phyloP scores from a whole-genome alignment of 2,888 invertebrate species.

The Leptinotarsa rubiginosa region DNA sequence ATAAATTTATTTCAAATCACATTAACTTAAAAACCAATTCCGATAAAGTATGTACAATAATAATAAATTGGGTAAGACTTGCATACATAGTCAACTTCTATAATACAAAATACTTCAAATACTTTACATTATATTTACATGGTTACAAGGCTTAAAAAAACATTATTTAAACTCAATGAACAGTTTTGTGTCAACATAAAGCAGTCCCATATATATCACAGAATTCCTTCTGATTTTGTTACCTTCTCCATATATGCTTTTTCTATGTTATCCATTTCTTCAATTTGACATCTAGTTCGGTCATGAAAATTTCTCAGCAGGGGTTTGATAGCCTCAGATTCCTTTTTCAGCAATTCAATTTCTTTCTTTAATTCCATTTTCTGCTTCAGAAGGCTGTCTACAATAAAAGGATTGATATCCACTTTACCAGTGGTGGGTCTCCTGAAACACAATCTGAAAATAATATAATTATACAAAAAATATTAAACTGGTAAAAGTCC shows the following conservation, averaged over 20 bases:
- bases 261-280: slow-evolving; percentile 24
- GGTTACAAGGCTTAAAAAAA: no score
- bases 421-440: slow-evolving; percentile 38
- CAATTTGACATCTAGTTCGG: slow-evolving; percentile 23
- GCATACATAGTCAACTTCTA: no score
- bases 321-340: slow-evolving; percentile 24
- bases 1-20: no score
- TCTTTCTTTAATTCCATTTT: slow-evolving; percentile 31
- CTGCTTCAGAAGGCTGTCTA: slow-evolving; percentile 22
- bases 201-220: no score
- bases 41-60: no score
- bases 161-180: no score
- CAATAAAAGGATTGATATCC: slow-evolving; percentile 33
- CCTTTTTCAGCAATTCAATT: slow-evolving; percentile 30
- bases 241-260: neutral
- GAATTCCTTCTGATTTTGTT: neutral
- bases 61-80: no score
- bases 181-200: no score
- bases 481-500: neutral
- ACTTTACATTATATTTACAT: no score
- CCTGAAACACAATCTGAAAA: slow-evolving; percentile 28
- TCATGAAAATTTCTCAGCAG: slow-evolving; percentile 28
- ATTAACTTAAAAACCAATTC: no score
- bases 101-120: no score
- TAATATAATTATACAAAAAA: neutral